These are phyloP conservation scores for Hydrozoanthus tunicans DNA, from an alignment of 64 coral and sea anemone genomes.

Conservation along the genomic window DNA sequence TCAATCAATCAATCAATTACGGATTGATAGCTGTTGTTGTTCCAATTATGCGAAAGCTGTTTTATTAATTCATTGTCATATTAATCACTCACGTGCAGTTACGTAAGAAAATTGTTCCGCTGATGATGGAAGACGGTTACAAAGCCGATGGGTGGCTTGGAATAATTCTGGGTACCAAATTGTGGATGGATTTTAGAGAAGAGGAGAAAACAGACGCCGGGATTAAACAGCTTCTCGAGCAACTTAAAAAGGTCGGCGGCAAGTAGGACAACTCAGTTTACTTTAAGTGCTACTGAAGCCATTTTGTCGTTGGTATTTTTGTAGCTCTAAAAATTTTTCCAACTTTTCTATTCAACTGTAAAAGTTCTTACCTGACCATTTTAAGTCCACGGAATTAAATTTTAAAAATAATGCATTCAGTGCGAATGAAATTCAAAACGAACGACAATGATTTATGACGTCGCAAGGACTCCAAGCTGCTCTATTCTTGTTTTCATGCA, in stretches of 20 bases:
- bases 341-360: too few species aligned
- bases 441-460: too few species aligned
- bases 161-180: conserved; percentile 49
- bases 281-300: too few species aligned
- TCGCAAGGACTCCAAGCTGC: too few species aligned
- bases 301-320: too few species aligned
- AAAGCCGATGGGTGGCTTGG: conserved; percentile 55
- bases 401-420: too few species aligned
- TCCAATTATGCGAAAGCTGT: neutral
- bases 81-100: neutral
- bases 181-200: conserved; percentile 64
- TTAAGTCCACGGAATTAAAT: too few species aligned
- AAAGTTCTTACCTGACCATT: too few species aligned
- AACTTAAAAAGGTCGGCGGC: conserved; percentile 32
- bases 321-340: too few species aligned
- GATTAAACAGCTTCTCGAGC: conserved; percentile 46
- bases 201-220: conserved; percentile 28
- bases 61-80: neutral
- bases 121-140: conserved; percentile 55
- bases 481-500: too few species aligned
- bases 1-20: too few species aligned
- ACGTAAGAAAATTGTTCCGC: conserved; percentile 40
- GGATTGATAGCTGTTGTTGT: neutral
- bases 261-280: neutral
- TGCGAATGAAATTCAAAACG: too few species aligned